Conservation (phyloP, 2,797 vertebrate species). For the Craterocephalus amniculus region DNA sequence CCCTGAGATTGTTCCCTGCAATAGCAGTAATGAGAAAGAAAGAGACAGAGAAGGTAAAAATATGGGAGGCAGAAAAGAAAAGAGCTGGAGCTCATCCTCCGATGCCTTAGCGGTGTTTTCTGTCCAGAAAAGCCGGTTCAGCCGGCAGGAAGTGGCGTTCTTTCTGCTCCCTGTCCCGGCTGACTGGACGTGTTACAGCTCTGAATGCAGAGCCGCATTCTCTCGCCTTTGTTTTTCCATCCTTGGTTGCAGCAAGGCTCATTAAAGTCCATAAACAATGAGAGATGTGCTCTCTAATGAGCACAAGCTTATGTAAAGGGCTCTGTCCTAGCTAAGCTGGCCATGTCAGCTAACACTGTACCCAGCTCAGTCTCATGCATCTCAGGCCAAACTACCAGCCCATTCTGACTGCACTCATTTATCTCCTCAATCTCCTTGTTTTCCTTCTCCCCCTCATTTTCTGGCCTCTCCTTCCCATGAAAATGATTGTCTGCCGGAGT, state of each 20-base stretch:
- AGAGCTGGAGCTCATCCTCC: constrained; percentile 32
- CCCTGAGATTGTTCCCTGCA: constrained; percentile 77
- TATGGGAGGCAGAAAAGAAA: not conserved
- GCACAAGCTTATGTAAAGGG: constrained; percentile 66
- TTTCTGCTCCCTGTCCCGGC: constrained; percentile 19
- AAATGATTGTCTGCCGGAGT: constrained; percentile 31
- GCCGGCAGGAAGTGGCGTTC: constrained; percentile 8
- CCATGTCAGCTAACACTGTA: constrained; percentile 65
- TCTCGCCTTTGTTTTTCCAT: constrained; percentile 68
- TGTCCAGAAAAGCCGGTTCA: constrained; percentile 30
- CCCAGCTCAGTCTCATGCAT: constrained; percentile 55
- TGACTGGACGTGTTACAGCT: constrained; percentile 56
- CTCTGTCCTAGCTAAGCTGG: constrained; percentile 77
- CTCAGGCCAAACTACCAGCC: constrained; percentile 66
- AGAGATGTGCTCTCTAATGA: constrained; percentile 80
- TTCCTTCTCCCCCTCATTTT: constrained; percentile 60
- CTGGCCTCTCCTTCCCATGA: constrained; percentile 64
- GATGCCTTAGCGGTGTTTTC: constrained; percentile 44
- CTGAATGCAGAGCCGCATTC: constrained; percentile 56
- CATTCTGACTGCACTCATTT: constrained; percentile 66
- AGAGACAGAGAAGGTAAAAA: constrained; percentile 50
- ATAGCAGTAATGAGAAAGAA: constrained; percentile 76
- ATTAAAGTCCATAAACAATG: constrained; percentile 83
- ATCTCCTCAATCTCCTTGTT: constrained; percentile 41
- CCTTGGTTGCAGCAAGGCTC: constrained; percentile 70